Conservation (phyloP, 2,888 invertebrate species). For the Drosophila infuscata region DNA sequence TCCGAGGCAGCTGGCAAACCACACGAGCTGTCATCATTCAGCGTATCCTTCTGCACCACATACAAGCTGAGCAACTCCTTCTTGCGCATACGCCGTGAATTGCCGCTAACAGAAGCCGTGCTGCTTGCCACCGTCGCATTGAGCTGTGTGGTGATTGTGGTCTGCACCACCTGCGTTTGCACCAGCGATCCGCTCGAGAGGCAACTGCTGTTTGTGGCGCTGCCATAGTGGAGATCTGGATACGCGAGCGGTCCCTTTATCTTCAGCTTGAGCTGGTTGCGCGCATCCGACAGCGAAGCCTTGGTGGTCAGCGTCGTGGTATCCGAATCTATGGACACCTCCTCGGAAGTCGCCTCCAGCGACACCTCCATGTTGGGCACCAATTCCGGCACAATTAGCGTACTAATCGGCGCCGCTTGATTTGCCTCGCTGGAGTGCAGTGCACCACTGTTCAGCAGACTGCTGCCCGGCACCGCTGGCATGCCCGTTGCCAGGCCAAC, state of each 20-base stretch:
- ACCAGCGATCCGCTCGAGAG: constrained; percentile 62
- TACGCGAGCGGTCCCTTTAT: constrained; percentile 95
- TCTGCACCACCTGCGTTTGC: constrained; percentile 74
- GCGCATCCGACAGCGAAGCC: constrained; percentile 91
- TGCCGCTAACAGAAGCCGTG: constrained; percentile 82
- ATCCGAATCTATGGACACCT: constrained; percentile 85
- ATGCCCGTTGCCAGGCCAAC: constrained; percentile 3
- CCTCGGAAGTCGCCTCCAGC: constrained; percentile 85
- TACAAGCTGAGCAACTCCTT: constrained; percentile 94
- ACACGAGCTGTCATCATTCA: constrained; percentile 90
- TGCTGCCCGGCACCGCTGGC: constrained; percentile 37
- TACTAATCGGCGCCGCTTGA: constrained; percentile 51
- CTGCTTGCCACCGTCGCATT: constrained; percentile 65
- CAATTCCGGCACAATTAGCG: constrained; percentile 67
- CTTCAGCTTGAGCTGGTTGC: constrained; percentile 95
- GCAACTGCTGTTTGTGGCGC: constrained; percentile 54
- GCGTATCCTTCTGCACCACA: constrained; percentile 93
- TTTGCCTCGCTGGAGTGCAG: constrained; percentile 70
- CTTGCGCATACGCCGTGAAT: constrained; percentile 94
- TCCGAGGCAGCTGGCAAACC: constrained; percentile 86
- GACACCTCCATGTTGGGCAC: constrained; percentile 81
- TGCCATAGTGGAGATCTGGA: constrained; percentile 87
- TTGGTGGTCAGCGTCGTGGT: constrained; percentile 87
- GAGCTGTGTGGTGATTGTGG: constrained; percentile 68
- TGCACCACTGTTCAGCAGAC: constrained; percentile 44